Evolutionary conservation across 2,113 vertebrate species (phyloP).

Genomic region (Potamarius usumacintae): DNA sequence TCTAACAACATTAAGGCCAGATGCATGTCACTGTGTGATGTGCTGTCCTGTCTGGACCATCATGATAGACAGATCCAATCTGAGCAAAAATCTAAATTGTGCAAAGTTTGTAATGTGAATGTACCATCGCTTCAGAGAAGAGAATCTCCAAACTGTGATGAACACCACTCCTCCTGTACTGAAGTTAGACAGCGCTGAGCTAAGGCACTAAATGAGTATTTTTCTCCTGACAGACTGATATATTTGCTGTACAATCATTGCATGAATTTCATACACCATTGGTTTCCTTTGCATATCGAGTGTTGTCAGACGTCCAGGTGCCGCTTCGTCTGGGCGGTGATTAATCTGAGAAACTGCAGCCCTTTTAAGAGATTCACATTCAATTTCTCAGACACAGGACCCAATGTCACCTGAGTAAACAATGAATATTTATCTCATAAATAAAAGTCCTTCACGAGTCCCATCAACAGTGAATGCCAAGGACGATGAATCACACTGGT

Average conservation of each 20-base stretch:
- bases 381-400: slow-evolving; percentile 34
- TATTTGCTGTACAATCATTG: slow-evolving; percentile 40
- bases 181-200: background rate
- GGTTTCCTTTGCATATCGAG: slow-evolving; percentile 43
- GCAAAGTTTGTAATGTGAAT: background rate
- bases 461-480: slow-evolving; percentile 32
- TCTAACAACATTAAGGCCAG: background rate
- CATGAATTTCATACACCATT: slow-evolving; percentile 50
- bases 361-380: slow-evolving; percentile 50
- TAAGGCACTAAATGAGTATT: slow-evolving; percentile 49
- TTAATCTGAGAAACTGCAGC: slow-evolving; percentile 46
- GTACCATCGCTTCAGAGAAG: background rate
- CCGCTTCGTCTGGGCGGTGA: slow-evolving; percentile 22
- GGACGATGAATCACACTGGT: slow-evolving; percentile 20
- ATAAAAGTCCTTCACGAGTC: slow-evolving; percentile 46
- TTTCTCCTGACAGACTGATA: slow-evolving; percentile 39
- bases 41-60: background rate
- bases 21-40: background rate
- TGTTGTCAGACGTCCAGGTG: slow-evolving; percentile 41
- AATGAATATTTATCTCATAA: slow-evolving; percentile 59
- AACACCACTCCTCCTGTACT: background rate
- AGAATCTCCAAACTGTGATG: background rate
- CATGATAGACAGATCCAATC: background rate
- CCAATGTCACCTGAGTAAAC: slow-evolving; percentile 50
- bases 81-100: background rate